Conservation (phyloP, 2,888 invertebrate species). For the Imbricaverruca yamaguchii region DNA sequence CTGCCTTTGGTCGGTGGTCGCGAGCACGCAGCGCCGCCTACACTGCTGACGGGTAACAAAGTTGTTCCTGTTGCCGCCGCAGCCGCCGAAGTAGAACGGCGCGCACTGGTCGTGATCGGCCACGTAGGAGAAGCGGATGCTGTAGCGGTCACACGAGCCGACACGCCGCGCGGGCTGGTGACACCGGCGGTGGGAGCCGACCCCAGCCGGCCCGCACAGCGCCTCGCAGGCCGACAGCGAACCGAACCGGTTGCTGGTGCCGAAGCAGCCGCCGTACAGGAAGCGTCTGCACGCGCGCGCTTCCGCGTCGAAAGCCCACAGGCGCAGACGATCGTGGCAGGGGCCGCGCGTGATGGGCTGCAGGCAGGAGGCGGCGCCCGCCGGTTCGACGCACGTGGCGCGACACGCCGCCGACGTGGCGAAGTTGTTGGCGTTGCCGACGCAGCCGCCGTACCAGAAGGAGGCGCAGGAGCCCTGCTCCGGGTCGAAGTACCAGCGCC, state of each 20-base stretch:
- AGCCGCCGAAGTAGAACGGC: slow-evolving; percentile 83
- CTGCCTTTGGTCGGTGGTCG: background rate
- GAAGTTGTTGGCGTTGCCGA: slow-evolving; percentile 81
- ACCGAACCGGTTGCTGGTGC: slow-evolving; percentile 81
- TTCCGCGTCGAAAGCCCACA: slow-evolving; percentile 73
- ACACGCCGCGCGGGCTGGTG: slow-evolving; percentile 61
- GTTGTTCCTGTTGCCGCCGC: slow-evolving; percentile 84
- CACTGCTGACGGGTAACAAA: slow-evolving; percentile 48
- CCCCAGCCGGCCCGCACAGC: slow-evolving; percentile 59
- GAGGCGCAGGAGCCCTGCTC: slow-evolving; percentile 76
- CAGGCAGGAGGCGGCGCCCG: slow-evolving; percentile 62
- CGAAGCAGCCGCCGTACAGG: slow-evolving; percentile 82
- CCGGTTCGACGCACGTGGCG: slow-evolving; percentile 67
- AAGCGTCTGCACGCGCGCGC: slow-evolving; percentile 75
- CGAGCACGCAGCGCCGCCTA: no score
- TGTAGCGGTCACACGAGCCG: slow-evolving; percentile 36
- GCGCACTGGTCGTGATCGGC: slow-evolving; percentile 62
- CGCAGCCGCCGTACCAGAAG: slow-evolving; percentile 64
- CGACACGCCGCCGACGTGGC: slow-evolving; percentile 72
- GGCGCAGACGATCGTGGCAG: slow-evolving; percentile 67
- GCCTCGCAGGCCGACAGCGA: slow-evolving; percentile 65
- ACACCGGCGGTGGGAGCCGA: slow-evolving; percentile 67
- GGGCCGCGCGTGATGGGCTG: slow-evolving; percentile 74
- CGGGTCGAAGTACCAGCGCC: slow-evolving; percentile 79
- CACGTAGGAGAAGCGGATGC: slow-evolving; percentile 72